These are phyloP conservation scores for Poecilia latipinna DNA, from an alignment of 2,113 vertebrate species.

Conservation along the genomic window DNA sequence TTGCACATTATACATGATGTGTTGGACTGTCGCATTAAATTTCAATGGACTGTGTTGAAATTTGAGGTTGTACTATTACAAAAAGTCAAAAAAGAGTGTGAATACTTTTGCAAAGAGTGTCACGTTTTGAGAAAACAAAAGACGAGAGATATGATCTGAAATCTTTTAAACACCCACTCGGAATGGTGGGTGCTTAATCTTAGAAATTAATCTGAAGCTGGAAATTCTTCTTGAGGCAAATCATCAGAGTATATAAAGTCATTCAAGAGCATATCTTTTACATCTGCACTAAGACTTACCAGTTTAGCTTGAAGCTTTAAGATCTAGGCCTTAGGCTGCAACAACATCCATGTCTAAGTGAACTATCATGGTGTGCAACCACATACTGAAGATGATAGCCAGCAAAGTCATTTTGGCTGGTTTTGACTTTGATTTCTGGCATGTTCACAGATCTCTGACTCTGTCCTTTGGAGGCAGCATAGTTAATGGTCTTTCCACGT, in stretches of 20 bases:
- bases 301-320: slow-evolving; percentile 40
- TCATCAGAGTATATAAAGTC: slow-evolving; percentile 4
- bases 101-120: too few relatives aligned
- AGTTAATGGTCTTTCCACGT: slow-evolving; percentile 65
- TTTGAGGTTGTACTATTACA: too few relatives aligned
- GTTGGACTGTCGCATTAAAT: too few relatives aligned
- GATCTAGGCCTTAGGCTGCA: slow-evolving; percentile 38
- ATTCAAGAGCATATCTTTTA: slow-evolving; percentile 21
- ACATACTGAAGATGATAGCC: slow-evolving; percentile 47
- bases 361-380: slow-evolving; percentile 53
- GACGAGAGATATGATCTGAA: slow-evolving; percentile 25
- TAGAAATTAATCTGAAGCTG: slow-evolving; percentile 15
- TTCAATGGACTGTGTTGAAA: too few relatives aligned
- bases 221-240: slow-evolving; percentile 24
- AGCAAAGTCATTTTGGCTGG: slow-evolving; percentile 62
- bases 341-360: slow-evolving; percentile 44
- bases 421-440: slow-evolving; percentile 61
- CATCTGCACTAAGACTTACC: slow-evolving; percentile 28
- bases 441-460: slow-evolving; percentile 47
- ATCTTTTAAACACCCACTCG: not conserved
- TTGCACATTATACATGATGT: too few relatives aligned
- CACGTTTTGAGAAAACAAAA: slow-evolving; percentile 4
- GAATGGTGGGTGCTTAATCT: not conserved
- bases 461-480: slow-evolving; percentile 48
- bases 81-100: too few relatives aligned